A percentile compares a stretch with the other conserved stretches of the same genome.
Conservation (phyloP, 2,888 invertebrate species). For the Sinodicranocentrus sp. region DNA sequence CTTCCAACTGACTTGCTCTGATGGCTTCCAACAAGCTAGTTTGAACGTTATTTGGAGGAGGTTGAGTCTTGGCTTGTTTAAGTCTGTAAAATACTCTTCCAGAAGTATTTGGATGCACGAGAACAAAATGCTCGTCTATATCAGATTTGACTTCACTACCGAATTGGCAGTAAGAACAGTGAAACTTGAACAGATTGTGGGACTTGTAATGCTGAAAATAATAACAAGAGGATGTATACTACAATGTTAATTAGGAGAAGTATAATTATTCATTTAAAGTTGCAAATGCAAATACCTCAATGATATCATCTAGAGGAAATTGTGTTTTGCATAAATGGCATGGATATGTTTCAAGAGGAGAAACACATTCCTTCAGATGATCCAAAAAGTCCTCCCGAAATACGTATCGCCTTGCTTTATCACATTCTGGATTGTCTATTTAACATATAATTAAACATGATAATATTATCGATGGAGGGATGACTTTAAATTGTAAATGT, state of each 20-base stretch:
- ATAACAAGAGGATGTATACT: conserved; percentile 11
- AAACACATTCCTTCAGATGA: conserved; percentile 50
- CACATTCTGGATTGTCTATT: conserved; percentile 39
- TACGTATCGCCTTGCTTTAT: conserved; percentile 45
- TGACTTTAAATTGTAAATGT: too few species aligned
- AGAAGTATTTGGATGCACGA: conserved; percentile 76
- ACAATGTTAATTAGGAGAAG: background rate
- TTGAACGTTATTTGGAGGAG: too few species aligned
- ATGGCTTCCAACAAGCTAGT: too few species aligned
- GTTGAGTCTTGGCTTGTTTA: conserved; percentile 46
- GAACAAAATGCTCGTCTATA: conserved; percentile 79
- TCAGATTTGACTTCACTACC: conserved; percentile 78
- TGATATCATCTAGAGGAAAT: conserved; percentile 16
- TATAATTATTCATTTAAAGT: too few species aligned
- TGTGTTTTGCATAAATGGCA: conserved; percentile 56
- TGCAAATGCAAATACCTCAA: too few species aligned
- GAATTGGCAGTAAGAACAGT: conserved; percentile 80
- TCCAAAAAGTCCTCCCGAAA: conserved; percentile 59
- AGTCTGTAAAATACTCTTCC: conserved; percentile 75
- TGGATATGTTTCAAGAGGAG: background rate
- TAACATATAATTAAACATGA: background rate
- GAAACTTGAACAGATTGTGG: conserved; percentile 79
- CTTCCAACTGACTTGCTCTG: too few species aligned
- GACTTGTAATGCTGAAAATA: conserved; percentile 78
- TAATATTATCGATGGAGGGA: too few species aligned